These are phyloP conservation scores for Willowsia nigromaculata DNA, from an alignment of 2,888 invertebrate genomes.

Conservation along the genomic window DNA sequence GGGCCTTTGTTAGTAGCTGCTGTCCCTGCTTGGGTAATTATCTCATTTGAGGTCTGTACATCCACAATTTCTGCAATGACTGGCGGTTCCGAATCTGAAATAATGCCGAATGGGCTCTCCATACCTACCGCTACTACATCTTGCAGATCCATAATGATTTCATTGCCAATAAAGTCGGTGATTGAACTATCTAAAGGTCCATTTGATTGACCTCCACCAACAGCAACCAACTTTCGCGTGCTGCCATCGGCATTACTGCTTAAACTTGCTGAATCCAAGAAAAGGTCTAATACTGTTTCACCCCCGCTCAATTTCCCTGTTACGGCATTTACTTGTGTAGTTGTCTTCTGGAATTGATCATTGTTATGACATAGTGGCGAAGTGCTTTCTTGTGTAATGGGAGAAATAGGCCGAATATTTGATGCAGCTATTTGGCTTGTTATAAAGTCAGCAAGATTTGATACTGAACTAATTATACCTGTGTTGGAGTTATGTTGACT, in stretches of 20 bases:
- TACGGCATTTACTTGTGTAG: neutral
- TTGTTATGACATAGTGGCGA: constrained; percentile 63
- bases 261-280: constrained; percentile 32
- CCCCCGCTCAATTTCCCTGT: constrained; percentile 28
- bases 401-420: constrained; percentile 78
- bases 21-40: constrained; percentile 9
- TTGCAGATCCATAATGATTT: constrained; percentile 76
- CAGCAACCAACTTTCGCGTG: neutral
- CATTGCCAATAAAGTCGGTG: constrained; percentile 72
- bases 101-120: constrained; percentile 76
- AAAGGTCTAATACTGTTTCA: constrained; percentile 63
- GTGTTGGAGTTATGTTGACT: constrained; percentile 17
- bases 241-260: neutral
- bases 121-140: constrained; percentile 73
- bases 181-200: constrained; percentile 68
- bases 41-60: constrained; percentile 72
- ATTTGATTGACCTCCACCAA: neutral
- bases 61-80: constrained; percentile 77
- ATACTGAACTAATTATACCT: constrained; percentile 66
- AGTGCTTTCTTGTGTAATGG: constrained; percentile 60
- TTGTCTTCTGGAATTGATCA: constrained; percentile 36
- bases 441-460: constrained; percentile 78
- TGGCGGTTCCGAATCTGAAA: constrained; percentile 75
- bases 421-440: constrained; percentile 78
- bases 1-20: neutral